These are phyloP conservation scores for Lochmaea crataegi DNA, from an alignment of 2,888 invertebrate genomes.

Conservation along the genomic window DNA sequence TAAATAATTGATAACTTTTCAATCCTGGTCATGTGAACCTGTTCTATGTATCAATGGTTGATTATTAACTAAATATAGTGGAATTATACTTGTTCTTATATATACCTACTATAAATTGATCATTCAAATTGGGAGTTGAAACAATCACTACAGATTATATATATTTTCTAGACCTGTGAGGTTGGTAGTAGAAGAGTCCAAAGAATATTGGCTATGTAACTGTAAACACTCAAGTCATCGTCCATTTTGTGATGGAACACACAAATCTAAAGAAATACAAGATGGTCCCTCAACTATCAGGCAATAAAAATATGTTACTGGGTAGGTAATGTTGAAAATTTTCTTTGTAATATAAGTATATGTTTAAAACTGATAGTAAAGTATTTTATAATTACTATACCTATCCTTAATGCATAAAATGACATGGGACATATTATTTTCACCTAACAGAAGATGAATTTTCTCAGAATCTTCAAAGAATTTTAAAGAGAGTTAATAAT, in stretches of 20 bases:
- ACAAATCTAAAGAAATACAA: slow-evolving; percentile 79
- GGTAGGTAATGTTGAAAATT: slow-evolving; percentile 26
- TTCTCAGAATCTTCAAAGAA: no score
- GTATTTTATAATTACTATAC: not conserved
- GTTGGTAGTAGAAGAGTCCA: slow-evolving; percentile 87
- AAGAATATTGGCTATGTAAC: slow-evolving; percentile 97
- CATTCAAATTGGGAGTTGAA: no score
- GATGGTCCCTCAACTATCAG: slow-evolving; percentile 63
- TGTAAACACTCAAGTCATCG: slow-evolving; percentile 95
- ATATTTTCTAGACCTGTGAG: slow-evolving; percentile 74
- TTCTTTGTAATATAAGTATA: not conserved
- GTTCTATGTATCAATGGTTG: no score
- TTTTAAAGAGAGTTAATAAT: no score
- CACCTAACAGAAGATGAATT: no score
- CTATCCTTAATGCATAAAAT: no score
- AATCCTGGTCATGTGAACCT: no score
- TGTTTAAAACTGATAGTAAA: not conserved
- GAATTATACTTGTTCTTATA: no score
- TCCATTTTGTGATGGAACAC: slow-evolving; percentile 98
- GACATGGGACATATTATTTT: no score
- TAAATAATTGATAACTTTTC: no score
- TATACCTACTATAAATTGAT: no score
- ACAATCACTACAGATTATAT: not conserved
- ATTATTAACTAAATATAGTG: no score
- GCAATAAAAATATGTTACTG: slow-evolving; percentile 47